Percentiles rank a stretch among this genome's conserved stretches.
Conservation (phyloP, 2,113 vertebrate species). For the Thermophis baileyi region DNA sequence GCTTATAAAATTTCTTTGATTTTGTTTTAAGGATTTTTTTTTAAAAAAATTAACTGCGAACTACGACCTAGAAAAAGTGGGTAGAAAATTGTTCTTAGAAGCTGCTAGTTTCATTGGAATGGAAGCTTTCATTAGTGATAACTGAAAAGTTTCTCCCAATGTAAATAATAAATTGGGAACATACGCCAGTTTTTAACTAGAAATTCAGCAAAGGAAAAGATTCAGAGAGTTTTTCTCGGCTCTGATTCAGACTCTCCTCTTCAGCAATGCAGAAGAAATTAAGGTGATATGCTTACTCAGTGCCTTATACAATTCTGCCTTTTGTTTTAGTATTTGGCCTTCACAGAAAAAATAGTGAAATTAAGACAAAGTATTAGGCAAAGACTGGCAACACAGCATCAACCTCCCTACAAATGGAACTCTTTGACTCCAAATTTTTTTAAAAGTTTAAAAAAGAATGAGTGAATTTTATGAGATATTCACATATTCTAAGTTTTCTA, state of each 20-base stretch:
- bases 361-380: not conserved
- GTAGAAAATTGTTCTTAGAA: not conserved
- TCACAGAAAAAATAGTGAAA: not conserved
- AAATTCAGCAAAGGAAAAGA: not conserved
- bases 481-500: not conserved
- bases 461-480: not conserved
- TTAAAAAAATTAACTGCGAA: not conserved
- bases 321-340: not conserved
- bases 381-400: not conserved
- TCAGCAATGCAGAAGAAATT: not conserved
- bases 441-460: not conserved
- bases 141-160: not conserved
- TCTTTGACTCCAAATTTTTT: not conserved
- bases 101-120: not conserved
- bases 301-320: not conserved
- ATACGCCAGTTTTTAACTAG: not conserved
- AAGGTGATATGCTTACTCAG: not conserved
- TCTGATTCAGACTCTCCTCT: too few species aligned
- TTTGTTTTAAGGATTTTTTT: not conserved
- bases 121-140: not conserved
- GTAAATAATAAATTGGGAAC: not conserved
- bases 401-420: not conserved
- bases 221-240: not conserved
- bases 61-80: not conserved
- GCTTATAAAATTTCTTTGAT: not conserved